Conservation (phyloP, 2,113 vertebrate genomes). For the Bubo blakistoni region DNA sequence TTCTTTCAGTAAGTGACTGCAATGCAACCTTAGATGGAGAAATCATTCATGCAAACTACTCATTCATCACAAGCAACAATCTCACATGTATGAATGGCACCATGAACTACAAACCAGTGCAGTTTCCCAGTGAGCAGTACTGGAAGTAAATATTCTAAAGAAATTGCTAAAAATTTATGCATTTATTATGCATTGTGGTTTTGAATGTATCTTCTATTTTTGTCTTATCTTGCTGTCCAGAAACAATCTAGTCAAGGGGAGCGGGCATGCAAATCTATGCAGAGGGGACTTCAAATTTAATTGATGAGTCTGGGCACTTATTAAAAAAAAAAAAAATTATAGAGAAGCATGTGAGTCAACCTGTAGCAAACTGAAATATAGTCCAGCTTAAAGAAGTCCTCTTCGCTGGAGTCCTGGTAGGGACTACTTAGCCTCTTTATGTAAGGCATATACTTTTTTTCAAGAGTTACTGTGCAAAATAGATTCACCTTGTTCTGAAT, state of each 20-base stretch:
- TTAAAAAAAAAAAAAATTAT: not conserved
- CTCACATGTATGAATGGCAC: conserved; percentile 69
- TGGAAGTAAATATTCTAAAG: conserved; percentile 78
- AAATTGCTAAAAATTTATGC: not conserved
- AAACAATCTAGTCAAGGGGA: not conserved
- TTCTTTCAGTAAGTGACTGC: conserved; percentile 70
- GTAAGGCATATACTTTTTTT: not conserved
- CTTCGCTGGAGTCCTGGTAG: not conserved
- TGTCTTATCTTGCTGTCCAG: not conserved
- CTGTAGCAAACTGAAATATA: not conserved
- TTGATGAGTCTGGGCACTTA: not conserved
- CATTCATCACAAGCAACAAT: conserved; percentile 59
- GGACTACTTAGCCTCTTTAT: not conserved
- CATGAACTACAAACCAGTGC: conserved; percentile 56
- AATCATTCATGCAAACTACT: conserved; percentile 59
- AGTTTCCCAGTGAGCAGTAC: conserved; percentile 88
- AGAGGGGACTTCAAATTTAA: not conserved
- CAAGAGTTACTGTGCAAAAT: not conserved
- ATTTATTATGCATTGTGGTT: not conserved
- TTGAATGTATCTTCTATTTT: not conserved
- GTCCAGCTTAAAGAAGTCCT: not conserved
- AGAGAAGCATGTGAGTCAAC: not conserved
- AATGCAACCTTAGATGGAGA: conserved; percentile 49
- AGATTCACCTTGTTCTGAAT: not conserved
- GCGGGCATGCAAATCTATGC: not conserved